Base-by-base conservation (phyloP, 2,113 vertebrate genomes). In the Redunca redunca region DNA sequence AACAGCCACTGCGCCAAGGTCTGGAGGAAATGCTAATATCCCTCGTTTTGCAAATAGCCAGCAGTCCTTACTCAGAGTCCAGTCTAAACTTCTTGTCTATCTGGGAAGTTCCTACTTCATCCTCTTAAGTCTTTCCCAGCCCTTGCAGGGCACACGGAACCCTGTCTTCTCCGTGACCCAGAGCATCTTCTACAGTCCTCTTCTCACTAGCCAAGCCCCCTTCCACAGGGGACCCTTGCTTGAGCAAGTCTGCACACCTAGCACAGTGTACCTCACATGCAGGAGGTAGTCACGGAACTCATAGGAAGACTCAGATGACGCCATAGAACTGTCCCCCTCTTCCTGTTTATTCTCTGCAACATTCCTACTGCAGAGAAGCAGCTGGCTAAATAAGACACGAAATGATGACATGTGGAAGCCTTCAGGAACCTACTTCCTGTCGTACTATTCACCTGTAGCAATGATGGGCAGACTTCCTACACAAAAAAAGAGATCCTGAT, bases 191-290 rank as follows among this genome's bases (percentile, higher is more conserved):
- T 36, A 10, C 2, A 60, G 14, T 43, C 5, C 48, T 82, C 71
- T 77, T 21, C 9, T 13, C 36, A 88, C 30, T 5, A 36, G n/a
- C 33, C 82, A 81, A 52, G 52, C 10, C 7, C 36, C 64, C 26
- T 28, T 7, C 52, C 36, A 2, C 0, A 6, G 40, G 33, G 60
- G 55, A 53, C 7, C 17, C 30, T 1, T 87, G 33, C 30, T 53
- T 15, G 33, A 57, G 17, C 19, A 28, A 40, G 30, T n/a, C 0
- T 67, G 90, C 83, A 30, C 3, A 25, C 7, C 14, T 13, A 48
- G 17, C 17, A 55, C 21, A 40, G 17, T 5, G 52, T 0, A n/a
- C 48, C 13, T 86, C 46, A 2, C 2, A n/a, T 0, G 1, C 10
- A 89, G n/a, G 13, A 57, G 43, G 26, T 9, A 33, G 13, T 43